Evolutionary conservation across 1,140 invertebrate species (phyloP), one percentile per base, ranked within the genome.

Genomic region (Nephotettix cincticeps): DNA sequence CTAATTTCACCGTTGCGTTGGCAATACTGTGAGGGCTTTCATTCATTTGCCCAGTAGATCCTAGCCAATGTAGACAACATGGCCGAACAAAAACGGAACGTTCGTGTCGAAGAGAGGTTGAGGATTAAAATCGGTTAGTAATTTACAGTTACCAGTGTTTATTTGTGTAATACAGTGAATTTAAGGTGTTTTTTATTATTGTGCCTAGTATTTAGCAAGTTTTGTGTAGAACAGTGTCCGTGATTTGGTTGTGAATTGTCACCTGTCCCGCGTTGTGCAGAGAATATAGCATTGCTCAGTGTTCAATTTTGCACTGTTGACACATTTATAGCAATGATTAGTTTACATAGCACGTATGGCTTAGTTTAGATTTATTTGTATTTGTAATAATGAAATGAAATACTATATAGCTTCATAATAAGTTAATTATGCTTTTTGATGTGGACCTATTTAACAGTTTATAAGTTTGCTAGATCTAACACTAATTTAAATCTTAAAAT

Each of bases 41-140:
- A 67, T 67, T 67, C 64, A 67, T 43, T 25, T 27, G 36, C 30
- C 13, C 21, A 45, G 32, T 45, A 27, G 40, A 67, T 19, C 17
- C 40, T 54, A 21, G 32, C 67, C 27, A 36, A 90, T 89, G 88
- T 87, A 88, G 88, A 85, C 88, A 91, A 91, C 88, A 93, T 93
- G 91, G 91, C 91, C 85, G 90, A 91, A 84, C 88, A 89, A 84
- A 88, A 86, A 86, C 88, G 87, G 86, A 88, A 90, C 88, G 90
- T 93, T 84, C 89, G 91, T 85, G 88, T 92, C 83, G 90, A 91
- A 82, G 91, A 93, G 86, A 88, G 90, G 83, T 87, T 93, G 82
- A 92, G 90, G 88, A 92, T 93, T 80, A 93, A 93, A 88, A 92
- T 93, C 79, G 91, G 91, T 93, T 86, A 82, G 88, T 87, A 83